phyloP scores from a whole-genome alignment of 2,888 invertebrate genomes.

The Drosophila ustulata region DNA sequence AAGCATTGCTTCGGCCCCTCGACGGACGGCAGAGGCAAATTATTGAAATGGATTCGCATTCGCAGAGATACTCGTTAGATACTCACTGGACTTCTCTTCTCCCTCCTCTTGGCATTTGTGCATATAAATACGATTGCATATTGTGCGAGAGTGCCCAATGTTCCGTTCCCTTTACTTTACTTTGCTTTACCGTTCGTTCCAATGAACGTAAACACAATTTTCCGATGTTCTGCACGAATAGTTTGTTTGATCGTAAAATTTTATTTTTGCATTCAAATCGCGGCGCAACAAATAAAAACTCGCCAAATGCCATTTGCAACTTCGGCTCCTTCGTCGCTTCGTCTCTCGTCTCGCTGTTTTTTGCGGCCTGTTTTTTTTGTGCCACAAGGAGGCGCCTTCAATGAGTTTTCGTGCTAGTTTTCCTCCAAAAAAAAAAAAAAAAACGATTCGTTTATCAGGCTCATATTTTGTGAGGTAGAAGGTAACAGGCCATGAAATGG shows the following conservation, averaged over 20 bases:
- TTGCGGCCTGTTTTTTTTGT: conserved; percentile 17
- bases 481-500: conserved; percentile 28
- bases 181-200: conserved; percentile 39
- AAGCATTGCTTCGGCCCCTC: conserved; percentile 71
- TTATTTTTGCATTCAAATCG: conserved; percentile 76
- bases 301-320: conserved; percentile 61
- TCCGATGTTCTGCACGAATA: conserved; percentile 79
- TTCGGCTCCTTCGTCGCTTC: conserved; percentile 27
- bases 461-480: conserved; percentile 4
- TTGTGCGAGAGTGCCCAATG: conserved; percentile 39
- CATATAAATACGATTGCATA: conserved; percentile 36
- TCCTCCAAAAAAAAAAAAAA: not conserved
- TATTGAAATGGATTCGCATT: conserved; percentile 73
- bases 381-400: conserved; percentile 32
- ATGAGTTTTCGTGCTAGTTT: conserved; percentile 17
- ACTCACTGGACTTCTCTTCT: not conserved
- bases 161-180: conserved; percentile 54
- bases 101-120: conserved; percentile 1
- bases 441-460: too few species aligned
- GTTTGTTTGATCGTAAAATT: conserved; percentile 79
- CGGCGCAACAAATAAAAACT: conserved; percentile 55
- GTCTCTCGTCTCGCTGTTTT: conserved; percentile 31
- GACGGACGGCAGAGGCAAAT: conserved; percentile 53
- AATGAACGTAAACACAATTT: conserved; percentile 74
- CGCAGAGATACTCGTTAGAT: conserved; percentile 23